Evolutionary conservation across 2,113 vertebrate species (phyloP), one percentile per base, ranked within the genome.

Genomic region (Malurus cyaneus): DNA sequence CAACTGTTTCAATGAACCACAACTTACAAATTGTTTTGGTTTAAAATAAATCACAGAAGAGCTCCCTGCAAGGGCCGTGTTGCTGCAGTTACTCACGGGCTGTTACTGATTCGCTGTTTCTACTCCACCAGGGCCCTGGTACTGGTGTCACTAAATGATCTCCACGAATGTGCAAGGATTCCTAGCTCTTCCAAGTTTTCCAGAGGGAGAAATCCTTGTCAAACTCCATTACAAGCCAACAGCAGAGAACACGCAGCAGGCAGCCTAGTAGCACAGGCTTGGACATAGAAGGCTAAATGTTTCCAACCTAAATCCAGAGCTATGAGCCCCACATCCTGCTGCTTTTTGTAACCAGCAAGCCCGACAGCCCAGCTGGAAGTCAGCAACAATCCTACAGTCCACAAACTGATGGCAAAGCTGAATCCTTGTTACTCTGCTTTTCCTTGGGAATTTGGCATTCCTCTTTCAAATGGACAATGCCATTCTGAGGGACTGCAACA

Each of bases 161-260:
- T 59, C 71, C 56, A 42, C 28, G 71, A 89, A 94, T 8, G 25
- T 69, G 69, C 41, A 78, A 89, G 64, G 69, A 77, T 57, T 66
- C 12, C 20, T 26, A 31, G 49, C 23, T 54, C 79, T 88, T 80
- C 73, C 0, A 0, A 81, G 78, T 85, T 76, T 89, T 92, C 91
- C 93, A 79, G 77, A 65, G 84, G 73, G 89, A 94, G 76, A 86
- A 87, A 36, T 65, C 86, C 92, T 72, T 91, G 96, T 92, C 95
- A 94, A 93, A 96, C 61, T 84, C 50, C 78, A 84, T 89, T 76
- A 89, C 28, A 57, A 41, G 11, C 16, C 28, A 50, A 8, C 0
- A 3, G 59, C 41, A 49, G 69, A 86, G 67, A 71, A 56, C 25
- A 74, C 0, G 0, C 83, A 93, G 88, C 29, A 93, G 56, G 83